Conservation (phyloP, 2,113 vertebrate genomes). For the Boleophthalmus pectinirostris region DNA sequence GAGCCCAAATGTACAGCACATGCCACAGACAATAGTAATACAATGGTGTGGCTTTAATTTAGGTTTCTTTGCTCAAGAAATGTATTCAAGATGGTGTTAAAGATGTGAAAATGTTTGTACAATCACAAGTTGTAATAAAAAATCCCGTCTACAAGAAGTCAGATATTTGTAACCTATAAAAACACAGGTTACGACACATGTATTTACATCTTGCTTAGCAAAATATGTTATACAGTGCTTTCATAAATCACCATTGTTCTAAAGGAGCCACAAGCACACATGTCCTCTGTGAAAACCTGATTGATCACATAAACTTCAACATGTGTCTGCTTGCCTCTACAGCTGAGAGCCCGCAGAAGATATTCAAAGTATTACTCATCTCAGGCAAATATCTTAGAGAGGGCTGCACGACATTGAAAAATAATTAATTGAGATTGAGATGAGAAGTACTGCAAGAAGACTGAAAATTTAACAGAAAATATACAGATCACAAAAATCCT, state of each 20-base stretch:
- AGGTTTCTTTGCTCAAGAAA: background rate
- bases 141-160: background rate
- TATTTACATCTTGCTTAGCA: background rate
- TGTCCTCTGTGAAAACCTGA: background rate
- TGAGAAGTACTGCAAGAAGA: too few relatives aligned
- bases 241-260: background rate
- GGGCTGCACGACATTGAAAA: too few relatives aligned
- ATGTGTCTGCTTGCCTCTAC: background rate
- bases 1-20: background rate
- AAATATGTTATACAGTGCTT: background rate
- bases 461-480: too few relatives aligned
- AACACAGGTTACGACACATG: background rate
- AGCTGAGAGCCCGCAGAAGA: background rate
- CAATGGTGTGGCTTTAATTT: background rate
- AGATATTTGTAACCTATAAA: background rate
- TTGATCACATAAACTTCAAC: background rate
- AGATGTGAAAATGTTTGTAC: too few relatives aligned
- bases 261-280: background rate
- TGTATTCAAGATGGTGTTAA: background rate
- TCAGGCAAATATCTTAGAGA: background rate
- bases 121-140: background rate
- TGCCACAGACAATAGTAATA: background rate
- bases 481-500: too few relatives aligned
- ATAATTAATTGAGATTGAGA: too few relatives aligned
- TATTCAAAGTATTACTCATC: background rate